phyloP scores from a whole-genome alignment of 1,140 invertebrate genomes.

The Achroia grisella region DNA sequence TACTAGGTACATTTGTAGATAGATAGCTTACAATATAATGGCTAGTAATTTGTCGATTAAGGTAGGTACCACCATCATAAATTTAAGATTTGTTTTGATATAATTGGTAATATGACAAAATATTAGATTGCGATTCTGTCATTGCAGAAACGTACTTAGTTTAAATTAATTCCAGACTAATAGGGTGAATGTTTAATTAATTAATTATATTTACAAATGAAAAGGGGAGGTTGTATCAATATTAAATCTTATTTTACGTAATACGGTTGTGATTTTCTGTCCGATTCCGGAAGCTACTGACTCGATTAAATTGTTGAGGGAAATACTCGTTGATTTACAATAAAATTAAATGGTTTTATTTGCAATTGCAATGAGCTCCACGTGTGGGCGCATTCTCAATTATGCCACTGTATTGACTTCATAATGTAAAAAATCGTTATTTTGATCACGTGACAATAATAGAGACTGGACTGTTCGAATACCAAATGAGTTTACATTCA shows the following conservation, averaged over 20 bases:
- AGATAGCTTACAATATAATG: too few species aligned
- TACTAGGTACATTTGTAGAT: too few species aligned
- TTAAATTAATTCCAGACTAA: too few species aligned
- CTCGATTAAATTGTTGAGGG: not conserved
- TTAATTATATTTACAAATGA: not conserved
- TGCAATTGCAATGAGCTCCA: constrained; percentile 25
- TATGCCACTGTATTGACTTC: constrained; percentile 17
- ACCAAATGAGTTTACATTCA: constrained; percentile 14
- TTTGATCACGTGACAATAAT: constrained; percentile 29
- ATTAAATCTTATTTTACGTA: too few species aligned
- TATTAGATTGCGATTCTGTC: too few species aligned
- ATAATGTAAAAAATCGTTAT: constrained; percentile 44
- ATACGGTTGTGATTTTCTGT: not conserved
- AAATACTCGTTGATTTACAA: constrained; percentile 1
- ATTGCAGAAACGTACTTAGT: too few species aligned
- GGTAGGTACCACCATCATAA: too few species aligned
- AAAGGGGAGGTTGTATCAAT: not conserved
- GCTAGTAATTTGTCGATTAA: too few species aligned
- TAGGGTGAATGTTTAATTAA: too few species aligned
- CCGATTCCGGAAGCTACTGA: not conserved
- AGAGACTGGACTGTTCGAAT: constrained; percentile 2
- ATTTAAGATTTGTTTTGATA: too few species aligned
- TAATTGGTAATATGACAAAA: too few species aligned
- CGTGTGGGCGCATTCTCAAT: constrained; percentile 37
- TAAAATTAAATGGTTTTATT: constrained; percentile 29